Conservation (phyloP, 1,140 invertebrate species). For the Laupala kohalensis region DNA sequence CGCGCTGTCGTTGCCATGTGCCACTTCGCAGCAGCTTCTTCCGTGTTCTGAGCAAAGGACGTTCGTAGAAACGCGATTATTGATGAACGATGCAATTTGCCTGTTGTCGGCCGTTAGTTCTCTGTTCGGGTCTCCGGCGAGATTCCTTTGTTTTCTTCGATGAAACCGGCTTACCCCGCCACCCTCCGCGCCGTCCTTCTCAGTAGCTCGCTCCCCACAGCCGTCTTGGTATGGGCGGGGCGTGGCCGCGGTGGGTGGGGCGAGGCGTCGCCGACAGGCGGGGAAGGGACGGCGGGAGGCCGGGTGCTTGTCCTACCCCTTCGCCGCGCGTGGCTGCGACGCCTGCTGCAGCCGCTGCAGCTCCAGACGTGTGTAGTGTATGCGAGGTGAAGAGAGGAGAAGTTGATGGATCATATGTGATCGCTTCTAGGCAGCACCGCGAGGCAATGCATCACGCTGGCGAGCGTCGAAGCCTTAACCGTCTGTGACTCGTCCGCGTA, state of each 20-base stretch:
- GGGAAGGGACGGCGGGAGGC: too few relatives aligned
- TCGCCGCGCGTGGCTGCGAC: too few relatives aligned
- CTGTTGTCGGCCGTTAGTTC: neutral
- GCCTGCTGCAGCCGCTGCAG: too few relatives aligned
- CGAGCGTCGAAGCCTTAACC: neutral
- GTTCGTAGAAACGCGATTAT: neutral
- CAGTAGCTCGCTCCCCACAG: too few relatives aligned
- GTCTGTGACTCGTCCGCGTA: neutral
- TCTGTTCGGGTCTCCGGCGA: neutral
- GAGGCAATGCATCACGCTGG: neutral
- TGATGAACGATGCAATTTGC: neutral
- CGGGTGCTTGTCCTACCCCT: too few relatives aligned
- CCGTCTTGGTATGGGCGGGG: too few relatives aligned
- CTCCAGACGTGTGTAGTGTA: too few relatives aligned
- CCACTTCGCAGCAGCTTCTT: neutral
- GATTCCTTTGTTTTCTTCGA: neutral
- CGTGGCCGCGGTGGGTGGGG: neutral
- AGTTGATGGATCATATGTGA: neutral
- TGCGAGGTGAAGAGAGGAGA: neutral
- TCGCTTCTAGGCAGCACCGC: neutral
- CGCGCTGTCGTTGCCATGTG: too few relatives aligned
- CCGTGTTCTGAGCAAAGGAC: neutral
- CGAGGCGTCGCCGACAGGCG: too few relatives aligned
- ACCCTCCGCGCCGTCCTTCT: too few relatives aligned
- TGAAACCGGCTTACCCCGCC: neutral